These are phyloP conservation scores for Microdon myrmicae DNA, from an alignment of 2,888 invertebrate genomes.

Conservation along the genomic window DNA sequence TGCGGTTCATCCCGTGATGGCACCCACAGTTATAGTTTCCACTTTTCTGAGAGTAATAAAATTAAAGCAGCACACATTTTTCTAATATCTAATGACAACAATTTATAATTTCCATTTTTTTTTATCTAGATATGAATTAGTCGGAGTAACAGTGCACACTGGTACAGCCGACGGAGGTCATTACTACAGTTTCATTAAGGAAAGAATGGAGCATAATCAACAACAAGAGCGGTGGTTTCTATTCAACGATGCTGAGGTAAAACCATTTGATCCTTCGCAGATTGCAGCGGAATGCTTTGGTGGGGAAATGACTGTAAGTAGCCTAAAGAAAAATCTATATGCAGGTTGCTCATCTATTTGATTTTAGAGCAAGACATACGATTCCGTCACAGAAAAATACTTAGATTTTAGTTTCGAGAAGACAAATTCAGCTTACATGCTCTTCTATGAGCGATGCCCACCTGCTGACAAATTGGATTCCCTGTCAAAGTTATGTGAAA, in stretches of 20 bases:
- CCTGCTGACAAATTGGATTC: constrained; percentile 59
- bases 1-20: no score
- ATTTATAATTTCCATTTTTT: no score
- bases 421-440: constrained; percentile 97
- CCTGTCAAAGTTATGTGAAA: constrained; percentile 24
- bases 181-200: constrained; percentile 95
- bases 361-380: constrained; percentile 91
- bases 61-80: no score
- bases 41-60: no score
- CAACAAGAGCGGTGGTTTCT: constrained; percentile 90
- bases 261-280: constrained; percentile 94
- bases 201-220: constrained; percentile 74
- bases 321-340: no score
- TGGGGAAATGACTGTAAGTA: constrained; percentile 91
- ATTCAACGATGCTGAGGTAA: constrained; percentile 93
- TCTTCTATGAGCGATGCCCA: constrained; percentile 89
- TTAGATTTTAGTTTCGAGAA: constrained; percentile 98
- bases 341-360: not conserved
- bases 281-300: constrained; percentile 96
- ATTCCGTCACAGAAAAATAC: constrained; percentile 95
- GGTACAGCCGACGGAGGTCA: constrained; percentile 98
- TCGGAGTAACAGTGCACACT: constrained; percentile 96
- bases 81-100: no score
- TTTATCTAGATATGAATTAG: constrained; percentile 76
- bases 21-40: no score